Evolutionary conservation across 2,797 vertebrate species (phyloP).

Genomic region (Phoeniculus purpureus): DNA sequence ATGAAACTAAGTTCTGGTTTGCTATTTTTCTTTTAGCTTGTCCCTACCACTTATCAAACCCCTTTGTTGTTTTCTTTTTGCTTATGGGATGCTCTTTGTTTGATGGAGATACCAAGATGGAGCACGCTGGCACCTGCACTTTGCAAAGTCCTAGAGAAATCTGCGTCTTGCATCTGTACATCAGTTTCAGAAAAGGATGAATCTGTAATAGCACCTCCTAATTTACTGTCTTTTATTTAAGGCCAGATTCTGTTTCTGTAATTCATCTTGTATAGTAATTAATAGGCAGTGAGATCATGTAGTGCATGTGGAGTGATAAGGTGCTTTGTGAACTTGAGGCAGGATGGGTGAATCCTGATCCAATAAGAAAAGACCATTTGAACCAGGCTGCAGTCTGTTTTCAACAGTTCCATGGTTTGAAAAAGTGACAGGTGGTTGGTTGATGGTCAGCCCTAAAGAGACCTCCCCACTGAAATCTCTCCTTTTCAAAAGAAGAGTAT

Average conservation of each 20-base stretch:
- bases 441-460: background rate
- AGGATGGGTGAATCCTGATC: background rate
- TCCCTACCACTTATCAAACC: background rate
- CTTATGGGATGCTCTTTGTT: background rate
- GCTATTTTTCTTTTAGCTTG: background rate
- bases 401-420: background rate
- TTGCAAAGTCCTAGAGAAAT: background rate
- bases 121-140: background rate
- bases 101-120: background rate
- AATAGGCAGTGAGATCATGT: background rate
- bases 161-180: background rate
- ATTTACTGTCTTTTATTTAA: background rate
- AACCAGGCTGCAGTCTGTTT: background rate
- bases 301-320: background rate
- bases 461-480: accelerated
- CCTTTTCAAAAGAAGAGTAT: background rate
- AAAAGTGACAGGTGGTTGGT: background rate
- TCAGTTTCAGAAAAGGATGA: background rate
- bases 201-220: background rate
- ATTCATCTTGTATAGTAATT: background rate
- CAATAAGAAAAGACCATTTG: background rate
- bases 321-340: background rate
- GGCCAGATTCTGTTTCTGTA: background rate
- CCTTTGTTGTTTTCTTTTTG: background rate
- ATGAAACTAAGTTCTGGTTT: background rate